A percentile compares a stretch with the other conserved stretches of the same genome.
Conservation (phyloP, 1,140 invertebrate genomes). For the Pseudomyrmex dendroicus region DNA sequence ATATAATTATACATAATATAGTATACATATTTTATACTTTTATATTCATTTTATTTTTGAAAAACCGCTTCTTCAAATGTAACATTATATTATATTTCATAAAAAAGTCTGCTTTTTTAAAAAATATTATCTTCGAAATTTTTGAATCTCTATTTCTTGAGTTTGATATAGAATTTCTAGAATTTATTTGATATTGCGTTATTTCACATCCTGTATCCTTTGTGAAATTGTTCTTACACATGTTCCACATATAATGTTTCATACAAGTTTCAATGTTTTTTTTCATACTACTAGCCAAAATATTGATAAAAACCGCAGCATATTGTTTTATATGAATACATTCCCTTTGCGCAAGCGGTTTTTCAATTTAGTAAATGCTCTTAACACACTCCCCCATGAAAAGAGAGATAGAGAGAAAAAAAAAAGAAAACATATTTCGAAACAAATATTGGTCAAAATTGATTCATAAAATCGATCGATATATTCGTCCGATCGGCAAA, state of each 20-base stretch:
- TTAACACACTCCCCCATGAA: constrained; percentile 31
- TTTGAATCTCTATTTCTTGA: constrained; percentile 7
- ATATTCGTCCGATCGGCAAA: constrained; percentile 35
- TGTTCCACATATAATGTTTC: constrained; percentile 18
- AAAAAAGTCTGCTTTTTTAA: not conserved
- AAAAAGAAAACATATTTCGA: constrained; percentile 14
- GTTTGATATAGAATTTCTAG: not conserved
- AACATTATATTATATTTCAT: not conserved
- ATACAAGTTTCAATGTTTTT: constrained; percentile 16
- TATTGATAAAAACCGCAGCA: constrained; percentile 50
- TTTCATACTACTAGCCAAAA: constrained; percentile 19
- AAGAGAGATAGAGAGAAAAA: constrained; percentile 10
- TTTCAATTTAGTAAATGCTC: constrained; percentile 58
- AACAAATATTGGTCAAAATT: constrained; percentile 56
- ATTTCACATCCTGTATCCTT: constrained; percentile 15
- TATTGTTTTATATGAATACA: constrained; percentile 47
- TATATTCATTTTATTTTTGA: not conserved
- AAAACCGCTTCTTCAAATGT: not conserved
- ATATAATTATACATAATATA: not conserved
- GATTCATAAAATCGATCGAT: constrained; percentile 50
- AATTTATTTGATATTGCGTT: not conserved
- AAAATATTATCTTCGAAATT: not conserved
- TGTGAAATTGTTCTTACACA: constrained; percentile 18
- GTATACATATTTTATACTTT: not conserved
- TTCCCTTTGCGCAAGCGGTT: constrained; percentile 51